phyloP scores from a whole-genome alignment of 2,113 vertebrate genomes.

The Agapornis roseicollis region DNA sequence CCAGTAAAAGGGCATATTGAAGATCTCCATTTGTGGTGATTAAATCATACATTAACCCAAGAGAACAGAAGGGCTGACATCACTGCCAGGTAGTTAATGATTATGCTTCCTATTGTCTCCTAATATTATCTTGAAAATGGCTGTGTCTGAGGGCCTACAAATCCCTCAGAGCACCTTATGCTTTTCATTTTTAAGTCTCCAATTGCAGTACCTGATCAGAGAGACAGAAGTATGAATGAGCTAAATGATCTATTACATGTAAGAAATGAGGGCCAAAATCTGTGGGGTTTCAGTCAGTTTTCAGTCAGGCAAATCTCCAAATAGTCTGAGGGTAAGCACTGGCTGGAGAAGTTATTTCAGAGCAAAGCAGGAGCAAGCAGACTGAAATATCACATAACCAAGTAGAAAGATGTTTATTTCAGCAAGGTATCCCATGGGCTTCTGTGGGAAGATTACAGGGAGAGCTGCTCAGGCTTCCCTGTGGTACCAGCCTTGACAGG shows the following conservation, averaged over 20 bases:
- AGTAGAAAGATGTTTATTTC: not conserved
- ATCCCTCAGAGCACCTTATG: not conserved
- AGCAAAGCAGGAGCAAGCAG: not conserved
- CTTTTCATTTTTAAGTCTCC: not conserved
- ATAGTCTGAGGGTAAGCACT: not conserved
- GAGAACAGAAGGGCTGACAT: conserved; percentile 37
- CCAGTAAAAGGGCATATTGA: not conserved
- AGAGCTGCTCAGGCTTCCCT: not conserved
- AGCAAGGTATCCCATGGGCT: not conserved
- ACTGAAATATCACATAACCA: fast-evolving
- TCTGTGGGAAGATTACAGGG: not conserved
- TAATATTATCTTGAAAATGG: conserved; percentile 30
- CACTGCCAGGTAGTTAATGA: conserved; percentile 30
- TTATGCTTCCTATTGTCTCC: not conserved
- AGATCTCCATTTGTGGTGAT: conserved; percentile 37
- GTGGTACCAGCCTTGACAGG: not conserved
- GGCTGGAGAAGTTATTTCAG: not conserved
- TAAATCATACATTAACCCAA: conserved; percentile 36
- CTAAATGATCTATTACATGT: not conserved
- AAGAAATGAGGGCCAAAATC: not conserved
- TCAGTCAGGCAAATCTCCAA: not conserved
- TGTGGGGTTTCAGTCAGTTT: not conserved
- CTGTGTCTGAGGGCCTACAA: not conserved
- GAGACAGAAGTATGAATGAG: not conserved
- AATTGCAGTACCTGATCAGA: not conserved